These are phyloP conservation scores for Autographa pulchrina DNA, from an alignment of 2,888 invertebrate species.

Conservation along the genomic window DNA sequence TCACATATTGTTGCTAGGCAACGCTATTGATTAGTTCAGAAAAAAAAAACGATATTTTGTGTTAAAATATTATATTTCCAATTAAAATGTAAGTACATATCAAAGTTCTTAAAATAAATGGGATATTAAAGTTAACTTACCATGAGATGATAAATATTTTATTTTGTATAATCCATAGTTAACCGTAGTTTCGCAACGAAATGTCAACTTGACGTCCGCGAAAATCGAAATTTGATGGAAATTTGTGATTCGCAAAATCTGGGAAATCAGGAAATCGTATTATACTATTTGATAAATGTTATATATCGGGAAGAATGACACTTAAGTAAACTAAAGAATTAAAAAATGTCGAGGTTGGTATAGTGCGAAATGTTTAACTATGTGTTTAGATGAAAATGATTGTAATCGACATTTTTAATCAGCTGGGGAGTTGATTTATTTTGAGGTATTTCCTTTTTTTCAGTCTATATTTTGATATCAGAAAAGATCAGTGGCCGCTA, in stretches of 20 bases:
- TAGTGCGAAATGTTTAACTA: slow-evolving; percentile 2
- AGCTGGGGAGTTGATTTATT: not conserved
- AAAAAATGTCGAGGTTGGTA: slow-evolving; percentile 65
- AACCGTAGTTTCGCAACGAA: not conserved
- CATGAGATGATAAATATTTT: too few relatives aligned
- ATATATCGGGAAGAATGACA: slow-evolving; percentile 8
- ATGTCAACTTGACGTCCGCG: slow-evolving; percentile 59
- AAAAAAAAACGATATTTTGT: not conserved
- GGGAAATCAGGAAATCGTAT: slow-evolving; percentile 15
- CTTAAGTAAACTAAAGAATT: slow-evolving; percentile 21
- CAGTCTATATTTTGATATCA: slow-evolving; percentile 88
- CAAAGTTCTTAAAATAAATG: too few relatives aligned
- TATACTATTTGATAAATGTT: slow-evolving; percentile 19
- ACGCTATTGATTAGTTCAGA: slow-evolving; percentile 48
- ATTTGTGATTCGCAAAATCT: slow-evolving; percentile 38
- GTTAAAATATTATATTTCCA: not conserved
- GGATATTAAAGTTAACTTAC: too few relatives aligned
- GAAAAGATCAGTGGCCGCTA: slow-evolving; percentile 92
- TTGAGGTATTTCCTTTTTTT: slow-evolving; percentile 50
- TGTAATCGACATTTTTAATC: not conserved
- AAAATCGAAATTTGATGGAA: slow-evolving; percentile 64
- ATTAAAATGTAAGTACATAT: too few relatives aligned
- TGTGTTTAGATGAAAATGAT: not conserved
- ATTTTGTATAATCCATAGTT: too few relatives aligned
- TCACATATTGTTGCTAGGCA: slow-evolving; percentile 74